These are phyloP conservation scores for Drosophila diplacantha DNA, from an alignment of 2,888 invertebrate genomes.

Conservation along the genomic window DNA sequence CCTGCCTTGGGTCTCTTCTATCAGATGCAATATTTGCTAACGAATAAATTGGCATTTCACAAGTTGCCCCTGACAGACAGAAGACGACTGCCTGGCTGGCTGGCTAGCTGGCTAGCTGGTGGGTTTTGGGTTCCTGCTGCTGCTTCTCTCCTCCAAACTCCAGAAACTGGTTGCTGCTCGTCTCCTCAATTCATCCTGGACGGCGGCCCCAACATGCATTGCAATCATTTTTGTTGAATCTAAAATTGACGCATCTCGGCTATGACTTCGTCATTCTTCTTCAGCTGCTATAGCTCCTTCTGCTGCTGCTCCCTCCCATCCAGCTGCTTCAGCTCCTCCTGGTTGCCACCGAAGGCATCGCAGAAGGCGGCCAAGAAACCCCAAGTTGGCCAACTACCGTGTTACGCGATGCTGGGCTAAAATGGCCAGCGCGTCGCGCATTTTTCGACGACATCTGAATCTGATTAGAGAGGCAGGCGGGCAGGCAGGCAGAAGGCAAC, in stretches of 20 bases:
- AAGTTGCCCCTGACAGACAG: conserved; percentile 64
- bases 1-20: conserved; percentile 50
- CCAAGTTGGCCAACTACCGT: conserved; percentile 55
- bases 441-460: conserved; percentile 73
- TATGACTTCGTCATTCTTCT: conserved; percentile 70
- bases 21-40: conserved; percentile 73
- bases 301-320: conserved; percentile 15
- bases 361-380: conserved; percentile 21
- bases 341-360: conserved; percentile 9
- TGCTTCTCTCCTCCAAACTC: not conserved
- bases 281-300: conserved; percentile 18
- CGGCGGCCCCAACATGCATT: conserved; percentile 63
- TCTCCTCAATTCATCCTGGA: conserved; percentile 23
- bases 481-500: conserved; percentile 15
- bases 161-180: conserved; percentile 28
- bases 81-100: conserved; percentile 56
- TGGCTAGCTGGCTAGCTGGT: conserved; percentile 42
- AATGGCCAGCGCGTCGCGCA: conserved; percentile 71
- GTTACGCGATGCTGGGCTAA: conserved; percentile 67
- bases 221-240: conserved; percentile 73
- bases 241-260: conserved; percentile 74
- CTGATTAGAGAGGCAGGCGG: conserved; percentile 62
- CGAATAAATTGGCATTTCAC: conserved; percentile 73
- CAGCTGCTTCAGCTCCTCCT: conserved; percentile 5
- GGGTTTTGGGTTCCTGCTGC: conserved; percentile 7